These are phyloP conservation scores for Vulpes ferrilata DNA, from an alignment of 2,113 vertebrate species.

Conservation along the genomic window DNA sequence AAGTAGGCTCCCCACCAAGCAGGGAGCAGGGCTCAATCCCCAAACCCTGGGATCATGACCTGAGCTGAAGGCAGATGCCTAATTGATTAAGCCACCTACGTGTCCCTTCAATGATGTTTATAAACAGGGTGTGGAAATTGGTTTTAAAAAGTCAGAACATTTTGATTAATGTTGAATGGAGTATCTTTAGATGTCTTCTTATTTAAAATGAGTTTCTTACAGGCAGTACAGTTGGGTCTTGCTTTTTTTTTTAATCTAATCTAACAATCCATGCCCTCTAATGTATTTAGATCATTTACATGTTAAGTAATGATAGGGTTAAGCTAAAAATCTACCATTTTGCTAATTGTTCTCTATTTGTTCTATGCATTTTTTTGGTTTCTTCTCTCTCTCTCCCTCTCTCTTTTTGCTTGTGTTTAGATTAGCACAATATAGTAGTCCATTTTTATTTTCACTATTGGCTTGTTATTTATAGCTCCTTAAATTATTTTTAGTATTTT, in stretches of 20 bases:
- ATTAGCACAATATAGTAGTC: neutral
- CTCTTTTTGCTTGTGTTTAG: neutral
- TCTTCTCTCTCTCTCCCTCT: neutral
- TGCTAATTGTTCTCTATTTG: neutral
- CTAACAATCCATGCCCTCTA: neutral
- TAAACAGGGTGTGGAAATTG: neutral
- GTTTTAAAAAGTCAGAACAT: neutral
- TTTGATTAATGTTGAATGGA: slow-evolving; percentile 6
- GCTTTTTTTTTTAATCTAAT: neutral
- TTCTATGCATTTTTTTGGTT: neutral
- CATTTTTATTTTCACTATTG: neutral
- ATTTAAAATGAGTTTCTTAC: neutral
- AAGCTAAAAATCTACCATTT: slow-evolving; percentile 10
- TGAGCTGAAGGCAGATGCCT: too few species aligned
- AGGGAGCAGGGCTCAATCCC: too few species aligned
- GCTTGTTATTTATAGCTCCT: neutral
- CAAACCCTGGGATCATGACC: too few species aligned
- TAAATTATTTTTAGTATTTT: slow-evolving; percentile 4
- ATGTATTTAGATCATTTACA: neutral
- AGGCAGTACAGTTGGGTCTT: neutral
- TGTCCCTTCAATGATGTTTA: neutral
- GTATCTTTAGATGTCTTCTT: neutral
- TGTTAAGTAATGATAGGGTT: neutral
- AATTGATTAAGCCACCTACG: too few species aligned
- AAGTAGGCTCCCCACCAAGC: too few species aligned